Evolutionary conservation across 1,140 invertebrate species (phyloP).

Genomic region (Pogonognathellus flavescens): DNA sequence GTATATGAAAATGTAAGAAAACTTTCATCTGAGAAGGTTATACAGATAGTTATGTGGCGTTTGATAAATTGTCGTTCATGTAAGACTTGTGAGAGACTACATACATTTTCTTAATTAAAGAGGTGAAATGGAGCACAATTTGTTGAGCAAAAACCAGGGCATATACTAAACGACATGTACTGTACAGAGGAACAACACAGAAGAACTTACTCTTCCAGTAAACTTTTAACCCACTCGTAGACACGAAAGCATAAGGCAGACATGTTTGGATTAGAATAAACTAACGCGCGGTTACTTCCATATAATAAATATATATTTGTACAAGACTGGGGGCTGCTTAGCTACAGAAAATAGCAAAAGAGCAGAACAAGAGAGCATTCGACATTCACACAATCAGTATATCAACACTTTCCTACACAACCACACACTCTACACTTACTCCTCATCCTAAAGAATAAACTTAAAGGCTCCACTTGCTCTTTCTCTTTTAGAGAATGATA

Average conservation of each 20-base stretch:
- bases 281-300: background rate
- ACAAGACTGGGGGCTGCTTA: too few relatives aligned
- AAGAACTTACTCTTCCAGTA: background rate
- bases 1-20: too few relatives aligned
- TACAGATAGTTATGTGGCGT: conserved; percentile 11
- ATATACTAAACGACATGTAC: conserved; percentile 13
- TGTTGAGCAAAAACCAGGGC: conserved; percentile 23
- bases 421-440: too few relatives aligned
- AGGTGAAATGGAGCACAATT: conserved; percentile 52
- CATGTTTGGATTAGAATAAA: conserved; percentile 11
- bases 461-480: too few relatives aligned
- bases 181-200: background rate
- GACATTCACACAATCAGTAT: too few relatives aligned
- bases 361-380: too few relatives aligned
- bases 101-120: conserved; percentile 55
- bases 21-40: background rate
- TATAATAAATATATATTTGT: too few relatives aligned
- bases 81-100: conserved; percentile 30
- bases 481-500: too few relatives aligned
- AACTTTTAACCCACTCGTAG: background rate
- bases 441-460: too few relatives aligned
- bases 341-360: too few relatives aligned
- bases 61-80: conserved; percentile 54
- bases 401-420: too few relatives aligned
- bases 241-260: background rate